Evolutionary conservation across 2,797 vertebrate species (phyloP).

Genomic region (Channa striata): DNA sequence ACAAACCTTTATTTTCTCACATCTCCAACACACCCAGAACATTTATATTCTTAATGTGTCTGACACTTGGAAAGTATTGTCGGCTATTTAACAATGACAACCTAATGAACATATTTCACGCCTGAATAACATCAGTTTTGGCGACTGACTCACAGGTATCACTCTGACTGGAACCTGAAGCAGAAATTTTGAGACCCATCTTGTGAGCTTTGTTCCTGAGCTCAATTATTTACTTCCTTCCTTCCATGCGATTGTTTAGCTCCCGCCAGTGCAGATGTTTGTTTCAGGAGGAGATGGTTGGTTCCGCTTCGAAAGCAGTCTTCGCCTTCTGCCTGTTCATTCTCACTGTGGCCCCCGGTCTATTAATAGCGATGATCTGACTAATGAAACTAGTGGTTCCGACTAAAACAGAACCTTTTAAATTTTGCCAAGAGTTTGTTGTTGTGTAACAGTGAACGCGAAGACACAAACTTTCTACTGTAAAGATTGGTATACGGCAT

Average conservation of each 20-base stretch:
- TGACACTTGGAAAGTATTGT: not conserved
- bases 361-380: constrained; percentile 40
- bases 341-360: constrained; percentile 27
- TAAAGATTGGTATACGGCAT: not conserved
- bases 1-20: constrained; percentile 16
- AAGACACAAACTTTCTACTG: not conserved
- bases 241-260: constrained; percentile 46
- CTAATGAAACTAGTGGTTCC: constrained; percentile 24
- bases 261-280: constrained; percentile 41
- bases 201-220: constrained; percentile 25
- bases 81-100: no score
- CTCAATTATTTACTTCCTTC: constrained; percentile 59
- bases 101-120: not conserved
- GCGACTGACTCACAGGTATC: not conserved
- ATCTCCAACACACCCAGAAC: constrained; percentile 1
- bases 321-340: constrained; percentile 29
- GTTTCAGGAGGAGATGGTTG: constrained; percentile 45
- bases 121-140: not conserved
- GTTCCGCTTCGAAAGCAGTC: constrained; percentile 28
- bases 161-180: constrained; percentile 7
- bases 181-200: constrained; percentile 15
- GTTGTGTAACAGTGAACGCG: constrained; percentile 10
- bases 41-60: constrained; percentile 7
- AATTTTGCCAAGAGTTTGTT: constrained; percentile 4
- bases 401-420: constrained; percentile 8